Percentiles rank a stretch among this genome's conserved stretches.
phyloP scores from a whole-genome alignment of 2,888 invertebrate species.

The Cerastoderma edule region DNA sequence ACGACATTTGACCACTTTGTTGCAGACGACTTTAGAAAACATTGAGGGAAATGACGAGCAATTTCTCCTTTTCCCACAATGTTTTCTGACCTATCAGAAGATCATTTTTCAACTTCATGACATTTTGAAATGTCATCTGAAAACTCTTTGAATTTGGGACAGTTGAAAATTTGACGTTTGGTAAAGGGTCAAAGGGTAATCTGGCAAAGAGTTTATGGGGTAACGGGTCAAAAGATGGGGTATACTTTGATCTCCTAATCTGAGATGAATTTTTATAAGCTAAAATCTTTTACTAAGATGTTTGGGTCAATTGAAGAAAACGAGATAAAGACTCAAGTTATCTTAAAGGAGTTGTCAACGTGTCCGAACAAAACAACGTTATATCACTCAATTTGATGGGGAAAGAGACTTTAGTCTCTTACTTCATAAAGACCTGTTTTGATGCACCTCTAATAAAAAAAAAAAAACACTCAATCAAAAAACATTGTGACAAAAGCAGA shows the following conservation, averaged over 20 bases:
- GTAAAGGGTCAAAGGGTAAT: not conserved
- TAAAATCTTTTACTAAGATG: slow-evolving; percentile 22
- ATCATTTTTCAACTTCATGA: too few relatives aligned
- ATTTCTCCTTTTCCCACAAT: slow-evolving; percentile 6
- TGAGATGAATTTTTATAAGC: slow-evolving; percentile 11
- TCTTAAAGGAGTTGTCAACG: slow-evolving; percentile 21
- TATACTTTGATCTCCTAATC: slow-evolving; percentile 25
- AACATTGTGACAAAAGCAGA: too few relatives aligned
- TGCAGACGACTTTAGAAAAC: too few relatives aligned
- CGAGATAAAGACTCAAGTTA: slow-evolving; percentile 5
- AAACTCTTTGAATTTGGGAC: too few relatives aligned
- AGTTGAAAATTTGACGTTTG: too few relatives aligned
- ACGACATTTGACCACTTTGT: too few relatives aligned
- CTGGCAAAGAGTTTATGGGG: not conserved
- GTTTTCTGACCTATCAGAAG: not conserved
- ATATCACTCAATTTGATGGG: too few relatives aligned
- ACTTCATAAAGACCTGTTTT: too few relatives aligned
- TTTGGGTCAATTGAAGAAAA: slow-evolving; percentile 3
- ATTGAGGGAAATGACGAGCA: not conserved
- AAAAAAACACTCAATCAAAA: too few relatives aligned
- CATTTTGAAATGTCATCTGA: too few relatives aligned
- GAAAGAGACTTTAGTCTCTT: too few relatives aligned
- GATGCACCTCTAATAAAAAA: too few relatives aligned
- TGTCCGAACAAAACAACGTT: slow-evolving; percentile 7
- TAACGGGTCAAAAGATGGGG: slow-evolving; percentile 6